Evolutionary conservation across 1,140 invertebrate species (phyloP).

Genomic region (Bombus affinis): DNA sequence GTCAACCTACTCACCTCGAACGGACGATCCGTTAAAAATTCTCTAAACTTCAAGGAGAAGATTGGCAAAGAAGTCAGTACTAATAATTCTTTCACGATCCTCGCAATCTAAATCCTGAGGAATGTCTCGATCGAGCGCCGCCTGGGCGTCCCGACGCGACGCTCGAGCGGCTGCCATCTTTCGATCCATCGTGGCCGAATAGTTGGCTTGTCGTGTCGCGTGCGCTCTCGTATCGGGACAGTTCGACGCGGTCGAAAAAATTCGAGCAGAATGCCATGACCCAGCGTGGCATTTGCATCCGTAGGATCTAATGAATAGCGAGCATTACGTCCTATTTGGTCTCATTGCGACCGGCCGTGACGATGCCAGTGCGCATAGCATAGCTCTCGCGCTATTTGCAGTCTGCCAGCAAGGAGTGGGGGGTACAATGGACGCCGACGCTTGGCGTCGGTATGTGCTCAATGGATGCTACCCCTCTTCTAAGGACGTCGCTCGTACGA

Average conservation of each 20-base stretch:
- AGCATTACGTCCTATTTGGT: constrained; percentile 78
- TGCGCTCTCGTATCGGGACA: constrained; percentile 38
- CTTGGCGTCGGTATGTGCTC: constrained; percentile 67
- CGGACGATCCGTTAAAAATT: no score
- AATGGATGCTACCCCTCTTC: constrained; percentile 65
- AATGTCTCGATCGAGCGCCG: constrained; percentile 24
- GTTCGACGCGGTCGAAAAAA: constrained; percentile 62
- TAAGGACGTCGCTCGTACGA: constrained; percentile 45
- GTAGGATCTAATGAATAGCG: constrained; percentile 78
- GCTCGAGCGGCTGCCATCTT: constrained; percentile 29
- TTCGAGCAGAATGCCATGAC: constrained; percentile 75
- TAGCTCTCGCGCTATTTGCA: constrained; percentile 69
- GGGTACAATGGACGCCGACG: constrained; percentile 66
- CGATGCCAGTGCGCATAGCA: constrained; percentile 59
- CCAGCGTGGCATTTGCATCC: constrained; percentile 76
- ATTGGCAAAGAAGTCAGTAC: no score
- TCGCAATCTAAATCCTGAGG: background rate
- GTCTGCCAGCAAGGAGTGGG: constrained; percentile 19
- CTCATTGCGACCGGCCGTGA: constrained; percentile 71
- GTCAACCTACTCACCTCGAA: no score
- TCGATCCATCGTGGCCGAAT: constrained; percentile 42
- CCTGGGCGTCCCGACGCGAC: background rate
- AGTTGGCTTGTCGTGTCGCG: constrained; percentile 50
- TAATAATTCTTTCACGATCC: background rate
- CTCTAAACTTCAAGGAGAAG: no score